Evolutionary conservation across 2,113 vertebrate genomes (phyloP).

Genomic region (Triplophysa rosa): DNA sequence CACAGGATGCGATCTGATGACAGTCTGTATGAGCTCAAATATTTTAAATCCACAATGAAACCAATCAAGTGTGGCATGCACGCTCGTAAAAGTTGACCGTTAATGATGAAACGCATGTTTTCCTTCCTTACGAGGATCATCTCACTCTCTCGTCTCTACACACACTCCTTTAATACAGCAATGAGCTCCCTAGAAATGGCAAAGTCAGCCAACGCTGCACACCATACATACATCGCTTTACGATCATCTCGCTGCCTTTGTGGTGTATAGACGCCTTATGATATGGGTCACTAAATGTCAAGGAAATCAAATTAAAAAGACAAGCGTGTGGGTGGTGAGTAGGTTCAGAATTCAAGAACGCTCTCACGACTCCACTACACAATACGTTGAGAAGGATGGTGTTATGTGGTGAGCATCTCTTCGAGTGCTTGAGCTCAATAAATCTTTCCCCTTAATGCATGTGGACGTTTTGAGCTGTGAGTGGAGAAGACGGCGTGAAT

Average conservation of each 20-base stretch:
- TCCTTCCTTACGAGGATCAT: too few species aligned
- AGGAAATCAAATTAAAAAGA: constrained; percentile 10
- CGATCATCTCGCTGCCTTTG: neutral
- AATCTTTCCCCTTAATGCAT: constrained; percentile 6
- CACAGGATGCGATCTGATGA: too few species aligned
- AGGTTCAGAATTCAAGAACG: constrained; percentile 2
- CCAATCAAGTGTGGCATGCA: too few species aligned
- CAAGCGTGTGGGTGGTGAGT: constrained; percentile 12
- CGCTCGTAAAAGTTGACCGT: too few species aligned
- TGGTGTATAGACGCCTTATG: neutral
- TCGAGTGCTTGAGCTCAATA: neutral
- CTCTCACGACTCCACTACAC: neutral
- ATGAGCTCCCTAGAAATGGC: too few species aligned
- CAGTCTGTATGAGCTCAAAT: too few species aligned
- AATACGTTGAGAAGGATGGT: constrained; percentile 2
- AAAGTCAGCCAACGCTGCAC: too few species aligned
- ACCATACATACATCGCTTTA: too few species aligned
- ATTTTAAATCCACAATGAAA: too few species aligned
- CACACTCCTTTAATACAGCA: too few species aligned
- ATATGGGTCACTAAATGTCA: constrained; percentile 1
- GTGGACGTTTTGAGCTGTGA: constrained; percentile 17
- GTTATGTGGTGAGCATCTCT: neutral
- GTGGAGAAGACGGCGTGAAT: constrained; percentile 16
- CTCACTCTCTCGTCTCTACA: too few species aligned
- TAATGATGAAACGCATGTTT: too few species aligned